Conservation (phyloP, 2,888 invertebrate species). For the Lottia gigantea region DNA sequence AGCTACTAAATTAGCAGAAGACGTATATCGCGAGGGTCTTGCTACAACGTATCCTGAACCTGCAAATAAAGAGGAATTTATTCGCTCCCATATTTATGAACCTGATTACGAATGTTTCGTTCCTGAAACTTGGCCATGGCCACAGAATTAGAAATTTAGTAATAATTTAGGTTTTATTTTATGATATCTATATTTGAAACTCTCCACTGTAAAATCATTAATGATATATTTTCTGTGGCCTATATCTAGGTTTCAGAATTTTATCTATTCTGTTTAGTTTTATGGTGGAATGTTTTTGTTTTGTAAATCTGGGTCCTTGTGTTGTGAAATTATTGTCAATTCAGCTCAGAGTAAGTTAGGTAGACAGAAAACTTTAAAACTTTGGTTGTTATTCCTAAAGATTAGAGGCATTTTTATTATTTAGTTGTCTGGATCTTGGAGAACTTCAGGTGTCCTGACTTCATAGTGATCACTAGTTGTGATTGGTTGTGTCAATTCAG, state of each 20-base stretch:
- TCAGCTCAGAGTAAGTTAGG: no score
- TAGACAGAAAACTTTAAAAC: no score
- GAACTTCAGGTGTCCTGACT: no score
- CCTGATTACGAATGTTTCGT: slow-evolving; percentile 69
- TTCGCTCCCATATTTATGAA: slow-evolving; percentile 60
- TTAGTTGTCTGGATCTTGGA: no score
- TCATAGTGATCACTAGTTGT: no score
- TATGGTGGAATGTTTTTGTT: no score
- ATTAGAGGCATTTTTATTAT: no score
- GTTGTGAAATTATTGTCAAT: no score
- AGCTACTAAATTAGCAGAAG: slow-evolving; percentile 83
- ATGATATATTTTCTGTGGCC: neutral
- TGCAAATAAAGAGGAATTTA: slow-evolving; percentile 70
- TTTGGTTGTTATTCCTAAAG: no score
- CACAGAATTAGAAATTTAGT: slow-evolving; percentile 27
- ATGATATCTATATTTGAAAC: slow-evolving; percentile 12
- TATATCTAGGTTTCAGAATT: neutral
- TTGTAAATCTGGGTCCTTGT: no score
- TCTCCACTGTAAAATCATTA: neutral
- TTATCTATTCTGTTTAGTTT: no score
- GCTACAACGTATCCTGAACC: slow-evolving; percentile 73
- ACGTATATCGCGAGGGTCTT: slow-evolving; percentile 77
- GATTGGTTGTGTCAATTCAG: no score
- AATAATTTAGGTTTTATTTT: slow-evolving; percentile 22
- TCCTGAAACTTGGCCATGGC: slow-evolving; percentile 70